Conservation (phyloP, 1,140 invertebrate species). For the Micrasema minimum region DNA sequence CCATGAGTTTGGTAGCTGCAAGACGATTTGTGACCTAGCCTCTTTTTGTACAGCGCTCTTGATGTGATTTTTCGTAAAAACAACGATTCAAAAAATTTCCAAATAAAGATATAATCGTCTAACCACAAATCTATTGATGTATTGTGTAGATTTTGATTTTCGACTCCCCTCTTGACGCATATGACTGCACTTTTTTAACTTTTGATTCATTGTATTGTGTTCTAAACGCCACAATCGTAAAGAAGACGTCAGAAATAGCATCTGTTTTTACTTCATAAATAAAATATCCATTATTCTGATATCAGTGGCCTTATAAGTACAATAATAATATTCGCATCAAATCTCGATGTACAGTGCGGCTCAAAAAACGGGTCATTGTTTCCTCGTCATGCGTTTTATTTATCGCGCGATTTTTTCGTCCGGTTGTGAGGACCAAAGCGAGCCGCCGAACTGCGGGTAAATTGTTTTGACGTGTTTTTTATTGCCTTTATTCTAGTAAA, state of each 20-base stretch:
- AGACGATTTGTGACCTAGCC: too few relatives aligned
- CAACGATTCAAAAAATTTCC: too few relatives aligned
- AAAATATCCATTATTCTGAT: conserved; percentile 49
- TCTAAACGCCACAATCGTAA: conserved; percentile 21
- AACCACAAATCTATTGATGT: too few relatives aligned
- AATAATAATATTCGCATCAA: conserved; percentile 32
- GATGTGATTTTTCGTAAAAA: too few relatives aligned
- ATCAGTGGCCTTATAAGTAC: conserved; percentile 25
- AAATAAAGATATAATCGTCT: too few relatives aligned
- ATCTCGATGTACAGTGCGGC: conserved; percentile 8
- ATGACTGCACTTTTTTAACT: conserved; percentile 11
- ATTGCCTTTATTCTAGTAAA: conserved; percentile 31
- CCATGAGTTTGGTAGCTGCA: too few relatives aligned
- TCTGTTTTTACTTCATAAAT: conserved; percentile 53
- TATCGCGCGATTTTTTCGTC: conserved; percentile 30
- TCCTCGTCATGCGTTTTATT: conserved; percentile 28
- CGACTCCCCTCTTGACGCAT: not conserved
- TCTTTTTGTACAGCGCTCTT: too few relatives aligned
- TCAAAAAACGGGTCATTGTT: conserved; percentile 36
- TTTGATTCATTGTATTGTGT: conserved; percentile 23
- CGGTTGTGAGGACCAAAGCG: conserved; percentile 32
- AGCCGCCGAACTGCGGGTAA: conserved; percentile 41
- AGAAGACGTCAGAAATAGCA: conserved; percentile 30
- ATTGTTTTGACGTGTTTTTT: conserved; percentile 42
- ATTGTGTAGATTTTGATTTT: too few relatives aligned